Evolutionary conservation across 2,113 vertebrate species (phyloP).

Genomic region (Otis tarda): DNA sequence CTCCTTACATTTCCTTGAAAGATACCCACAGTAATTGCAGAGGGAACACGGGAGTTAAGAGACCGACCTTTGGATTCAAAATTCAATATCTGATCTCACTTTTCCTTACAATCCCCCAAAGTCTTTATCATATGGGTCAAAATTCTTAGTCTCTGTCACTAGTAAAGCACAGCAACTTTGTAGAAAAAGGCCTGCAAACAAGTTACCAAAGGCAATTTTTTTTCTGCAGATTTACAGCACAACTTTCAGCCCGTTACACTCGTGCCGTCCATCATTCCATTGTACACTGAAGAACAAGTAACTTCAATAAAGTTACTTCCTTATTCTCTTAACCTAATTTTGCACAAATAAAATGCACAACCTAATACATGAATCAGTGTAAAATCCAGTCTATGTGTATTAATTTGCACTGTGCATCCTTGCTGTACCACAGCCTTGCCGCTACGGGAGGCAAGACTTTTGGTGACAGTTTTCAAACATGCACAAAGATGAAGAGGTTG

Average conservation of each 20-base stretch:
- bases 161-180: background rate
- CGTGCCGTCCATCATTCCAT: too few species aligned
- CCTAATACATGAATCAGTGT: background rate
- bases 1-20: background rate
- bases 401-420: fast-evolving
- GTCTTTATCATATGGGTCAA: background rate
- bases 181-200: background rate
- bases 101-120: background rate
- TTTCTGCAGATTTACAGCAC: background rate
- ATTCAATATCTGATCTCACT: background rate
- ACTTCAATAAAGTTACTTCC: background rate
- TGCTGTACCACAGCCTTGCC: background rate
- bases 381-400: background rate
- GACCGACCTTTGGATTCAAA: fast-evolving
- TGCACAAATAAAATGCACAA: background rate
- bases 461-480: background rate
- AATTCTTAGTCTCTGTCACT: background rate
- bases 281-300: background rate
- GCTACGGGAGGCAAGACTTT: background rate
- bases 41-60: background rate
- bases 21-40: background rate
- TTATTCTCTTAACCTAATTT: background rate
- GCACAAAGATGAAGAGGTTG: background rate
- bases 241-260: background rate
- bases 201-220: background rate